These are phyloP conservation scores for Cataglyphis cursor DNA, from an alignment of 2,888 invertebrate species.

Conservation along the genomic window DNA sequence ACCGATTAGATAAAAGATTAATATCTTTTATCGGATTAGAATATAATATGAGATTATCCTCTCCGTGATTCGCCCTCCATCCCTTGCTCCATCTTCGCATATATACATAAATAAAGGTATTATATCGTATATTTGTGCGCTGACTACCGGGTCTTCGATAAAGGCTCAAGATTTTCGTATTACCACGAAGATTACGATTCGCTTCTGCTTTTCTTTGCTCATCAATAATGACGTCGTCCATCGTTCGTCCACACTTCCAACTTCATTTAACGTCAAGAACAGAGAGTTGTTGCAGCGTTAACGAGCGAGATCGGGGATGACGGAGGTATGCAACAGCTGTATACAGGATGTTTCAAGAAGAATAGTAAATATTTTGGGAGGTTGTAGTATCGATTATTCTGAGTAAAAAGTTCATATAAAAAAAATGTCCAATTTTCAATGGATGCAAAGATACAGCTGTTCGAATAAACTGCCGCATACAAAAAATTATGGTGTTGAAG, in stretches of 20 bases:
- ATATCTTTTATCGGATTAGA: not conserved
- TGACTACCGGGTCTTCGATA: conserved; percentile 21
- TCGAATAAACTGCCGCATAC: no score
- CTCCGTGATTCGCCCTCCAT: not conserved
- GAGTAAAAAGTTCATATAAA: not conserved
- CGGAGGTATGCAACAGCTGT: conserved; percentile 32
- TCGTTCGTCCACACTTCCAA: not conserved
- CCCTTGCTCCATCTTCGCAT: not conserved
- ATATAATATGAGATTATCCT: conserved; percentile 4
- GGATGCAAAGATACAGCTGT: no score
- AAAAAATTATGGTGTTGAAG: no score
- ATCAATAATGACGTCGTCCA: not conserved
- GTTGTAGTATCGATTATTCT: not conserved
- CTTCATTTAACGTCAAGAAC: conserved; percentile 29
- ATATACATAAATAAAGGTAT: conserved; percentile 8
- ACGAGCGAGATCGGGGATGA: conserved; percentile 40
- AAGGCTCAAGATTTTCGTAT: not conserved
- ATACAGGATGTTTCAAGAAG: not conserved
- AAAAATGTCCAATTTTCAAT: not conserved
- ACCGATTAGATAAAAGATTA: no score
- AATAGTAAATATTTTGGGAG: not conserved
- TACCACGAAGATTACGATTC: not conserved
- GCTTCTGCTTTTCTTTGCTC: not conserved
- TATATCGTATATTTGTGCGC: conserved; percentile 9
- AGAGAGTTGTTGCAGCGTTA: conserved; percentile 33